These are phyloP conservation scores for Pseudobourletiella spinata DNA, from an alignment of 1,140 invertebrate species.

Conservation along the genomic window DNA sequence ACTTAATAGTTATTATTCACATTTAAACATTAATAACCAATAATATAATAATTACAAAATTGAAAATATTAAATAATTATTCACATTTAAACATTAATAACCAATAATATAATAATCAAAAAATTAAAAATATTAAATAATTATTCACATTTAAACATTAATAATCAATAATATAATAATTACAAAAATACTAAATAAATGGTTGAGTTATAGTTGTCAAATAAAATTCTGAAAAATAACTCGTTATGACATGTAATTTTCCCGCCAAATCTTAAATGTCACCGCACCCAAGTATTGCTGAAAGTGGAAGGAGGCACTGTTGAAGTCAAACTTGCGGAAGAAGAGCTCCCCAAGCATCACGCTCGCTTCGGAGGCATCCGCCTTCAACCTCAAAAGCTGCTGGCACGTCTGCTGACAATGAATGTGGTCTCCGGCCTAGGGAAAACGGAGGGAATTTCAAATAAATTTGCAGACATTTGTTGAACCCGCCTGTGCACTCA, in stretches of 20 bases:
- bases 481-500: background rate
- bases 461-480: background rate
- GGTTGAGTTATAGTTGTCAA: background rate
- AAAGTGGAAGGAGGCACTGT: slow-evolving; percentile 84
- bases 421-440: slow-evolving; percentile 51
- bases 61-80: too few species aligned
- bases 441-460: background rate
- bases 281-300: slow-evolving; percentile 65
- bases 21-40: too few species aligned
- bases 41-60: too few species aligned
- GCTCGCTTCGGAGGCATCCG: slow-evolving; percentile 80
- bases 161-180: background rate
- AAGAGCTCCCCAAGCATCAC: slow-evolving; percentile 94
- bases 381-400: slow-evolving; percentile 68
- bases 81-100: too few species aligned
- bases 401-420: slow-evolving; percentile 78
- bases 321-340: slow-evolving; percentile 86
- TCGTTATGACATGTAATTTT: too few species aligned
- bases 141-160: background rate
- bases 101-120: background rate
- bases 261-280: background rate
- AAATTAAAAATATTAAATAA: background rate
- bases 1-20: too few species aligned
- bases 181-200: background rate
- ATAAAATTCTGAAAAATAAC: background rate